Conservation (phyloP, 1,140 invertebrate species). For the Periplaneta americana region DNA sequence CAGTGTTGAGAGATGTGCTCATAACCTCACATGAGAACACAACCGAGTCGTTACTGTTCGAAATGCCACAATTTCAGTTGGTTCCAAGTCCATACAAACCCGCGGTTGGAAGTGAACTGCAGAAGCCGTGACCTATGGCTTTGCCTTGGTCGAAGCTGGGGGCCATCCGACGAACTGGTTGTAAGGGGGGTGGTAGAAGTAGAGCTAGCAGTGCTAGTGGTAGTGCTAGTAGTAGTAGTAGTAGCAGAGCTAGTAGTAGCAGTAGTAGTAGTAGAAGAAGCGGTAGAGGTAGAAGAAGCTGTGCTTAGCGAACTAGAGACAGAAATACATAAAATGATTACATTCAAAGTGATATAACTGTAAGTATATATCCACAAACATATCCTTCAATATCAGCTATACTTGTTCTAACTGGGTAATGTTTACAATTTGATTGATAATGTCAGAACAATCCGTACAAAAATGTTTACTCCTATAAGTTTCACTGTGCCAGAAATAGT, state of each 20-base stretch:
- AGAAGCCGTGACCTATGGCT: slow-evolving; percentile 82
- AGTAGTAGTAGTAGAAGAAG: not conserved
- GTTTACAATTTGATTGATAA: too few species aligned
- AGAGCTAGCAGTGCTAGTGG: not conserved
- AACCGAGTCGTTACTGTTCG: slow-evolving; percentile 5
- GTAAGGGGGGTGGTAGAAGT: slow-evolving; percentile 22
- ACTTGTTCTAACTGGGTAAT: too few species aligned
- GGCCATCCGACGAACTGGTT: slow-evolving; percentile 56
- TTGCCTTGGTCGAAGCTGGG: slow-evolving; percentile 76
- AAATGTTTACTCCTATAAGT: too few species aligned
- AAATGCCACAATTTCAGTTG: too few species aligned
- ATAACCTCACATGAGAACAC: not conserved
- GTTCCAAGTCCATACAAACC: slow-evolving; percentile 59
- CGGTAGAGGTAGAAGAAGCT: not conserved
- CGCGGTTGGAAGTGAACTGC: slow-evolving; percentile 79
- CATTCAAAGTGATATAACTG: too few species aligned
- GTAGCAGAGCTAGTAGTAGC: not conserved
- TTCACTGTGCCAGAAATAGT: too few species aligned
- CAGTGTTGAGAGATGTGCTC: not conserved
- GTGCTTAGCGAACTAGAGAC: not conserved
- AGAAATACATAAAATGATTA: not conserved
- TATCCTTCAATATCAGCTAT: too few species aligned
- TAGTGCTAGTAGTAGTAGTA: not conserved
- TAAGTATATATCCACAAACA: too few species aligned
- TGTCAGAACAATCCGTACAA: too few species aligned